Base-by-base conservation (phyloP, 2,797 vertebrate species). In the Sarcophilus harrisii region DNA sequence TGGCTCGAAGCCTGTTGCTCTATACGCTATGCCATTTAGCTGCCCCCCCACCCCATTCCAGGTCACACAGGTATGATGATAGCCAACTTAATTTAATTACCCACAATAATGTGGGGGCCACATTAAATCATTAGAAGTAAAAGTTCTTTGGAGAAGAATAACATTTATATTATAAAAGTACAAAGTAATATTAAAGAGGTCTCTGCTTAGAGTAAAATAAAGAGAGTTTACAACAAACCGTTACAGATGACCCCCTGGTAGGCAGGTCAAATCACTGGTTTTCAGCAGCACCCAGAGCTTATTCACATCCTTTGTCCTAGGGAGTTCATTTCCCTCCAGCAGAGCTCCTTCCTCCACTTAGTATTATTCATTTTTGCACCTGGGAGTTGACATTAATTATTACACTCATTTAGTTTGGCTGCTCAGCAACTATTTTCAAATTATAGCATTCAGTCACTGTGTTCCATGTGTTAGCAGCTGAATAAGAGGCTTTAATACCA, bases 361-460 rank as follows among this genome's bases (percentile, higher is more conserved):
- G 60, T 96, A 94, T 96, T 96, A 73, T 97, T 97, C 94, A 95
- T 96, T 93, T 96, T 97, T 96, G 95, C 89, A 97, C 96, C 93
- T 95, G 90, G 95, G 95, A 97, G 90, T 96, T 97, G 95, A 94
- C 96, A 95, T 93, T 97, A 94, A 97, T 98, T 97, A 96, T 96
- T 96, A 94, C 95, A 97, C 93, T 96, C 94, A 98, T 97, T 96
- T 97, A 96, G 95, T 95, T 95, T 95, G 91, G 97, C 95, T 92
- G 52, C 91, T 92, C 94, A 96, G 95, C 95, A 96, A 93, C 92
- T 96, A 89, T 96, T 97, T 97, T 94, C 92, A 97, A 95, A 93
- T 95, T 96, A 96, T 57, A 96, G 94, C 62, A 96, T 96, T 96
- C 94, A 93, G 96, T 95, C 87, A 66, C 93, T 59, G 54, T 94